Evolutionary conservation across 2,113 vertebrate genomes (phyloP).

Genomic region (Vulpes lagopus): DNA sequence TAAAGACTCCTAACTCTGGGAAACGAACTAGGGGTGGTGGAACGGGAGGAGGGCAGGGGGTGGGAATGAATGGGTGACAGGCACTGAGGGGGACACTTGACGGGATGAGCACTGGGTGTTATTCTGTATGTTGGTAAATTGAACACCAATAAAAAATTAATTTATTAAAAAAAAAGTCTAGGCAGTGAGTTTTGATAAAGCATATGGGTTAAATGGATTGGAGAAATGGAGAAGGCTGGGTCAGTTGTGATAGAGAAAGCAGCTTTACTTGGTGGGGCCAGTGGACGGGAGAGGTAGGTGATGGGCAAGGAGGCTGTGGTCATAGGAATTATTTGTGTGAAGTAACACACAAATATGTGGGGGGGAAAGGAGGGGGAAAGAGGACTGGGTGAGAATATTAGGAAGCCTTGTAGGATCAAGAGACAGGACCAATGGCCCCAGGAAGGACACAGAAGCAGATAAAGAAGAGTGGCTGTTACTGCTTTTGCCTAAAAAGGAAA

Average conservation of each 20-base stretch:
- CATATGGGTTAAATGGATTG: background rate
- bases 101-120: no score
- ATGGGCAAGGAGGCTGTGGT: background rate
- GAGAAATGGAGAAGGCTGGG: background rate
- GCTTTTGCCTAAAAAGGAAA: constrained; percentile 1
- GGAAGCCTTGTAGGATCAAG: background rate
- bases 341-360: background rate
- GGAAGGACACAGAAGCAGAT: background rate
- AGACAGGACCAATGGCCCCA: background rate
- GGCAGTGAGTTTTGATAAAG: background rate
- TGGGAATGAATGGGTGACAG: no score
- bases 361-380: background rate
- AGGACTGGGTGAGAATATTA: background rate
- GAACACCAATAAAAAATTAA: no score
- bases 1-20: no score
- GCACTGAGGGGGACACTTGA: no score
- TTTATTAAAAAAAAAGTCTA: background rate
- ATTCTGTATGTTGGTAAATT: no score
- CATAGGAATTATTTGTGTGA: background rate
- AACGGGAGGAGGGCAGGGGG: no score
- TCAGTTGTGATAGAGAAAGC: background rate
- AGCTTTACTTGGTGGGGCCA: background rate
- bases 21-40: no score
- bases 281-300: background rate
- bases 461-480: constrained; percentile 16